Evolutionary conservation across 2,888 invertebrate species (phyloP), one percentile per base, ranked within the genome.

Genomic region (Troides aeacus): DNA sequence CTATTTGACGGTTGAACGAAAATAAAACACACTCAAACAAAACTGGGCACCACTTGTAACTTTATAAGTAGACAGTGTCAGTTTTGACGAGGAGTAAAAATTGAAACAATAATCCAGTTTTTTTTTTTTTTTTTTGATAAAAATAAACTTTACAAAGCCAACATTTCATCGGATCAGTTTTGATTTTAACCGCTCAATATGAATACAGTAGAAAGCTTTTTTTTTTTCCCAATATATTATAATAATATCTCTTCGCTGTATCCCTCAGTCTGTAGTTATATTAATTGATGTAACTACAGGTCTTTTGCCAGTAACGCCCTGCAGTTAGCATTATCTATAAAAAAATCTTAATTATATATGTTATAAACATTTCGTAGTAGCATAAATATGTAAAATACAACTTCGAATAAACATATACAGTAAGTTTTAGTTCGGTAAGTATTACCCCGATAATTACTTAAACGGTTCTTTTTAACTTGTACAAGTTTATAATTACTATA

Each of bases 21-120:
- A 42, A 53, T 53, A 50, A 42, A 70, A 64, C 50, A 53, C 66
- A 62, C 59, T 62, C 66, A 66, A 66, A 66, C 50, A 60, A 63
- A 70, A 70, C 70, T 62, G 65, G 70, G 58, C 66, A 69, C 53
- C 62, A 70, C 70, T 70, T 70, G 60, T 70, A 63, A 66, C 63
- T 66, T 66, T 70, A 70, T 70, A 70, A 70, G 70, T 70, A 66
- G 66, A 70, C 70, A 66, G 70, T 66, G 70, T 70, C 70, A 66
- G 63, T 70, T 70, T 70, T 70, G 70, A 70, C 70, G 59, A 63
- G 66, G 60, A 70, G 58, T 56, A 66, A 70, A 46, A 66, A 70
- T 62, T 70, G 59, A 66, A 70, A 70, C 70, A 66, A 70, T 66
- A 70, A 66, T 66, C 70, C 39, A 39, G 21, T 30, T 62, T 65